Evolutionary conservation across 2,888 invertebrate species (phyloP).

Genomic region (Gibbula magus): DNA sequence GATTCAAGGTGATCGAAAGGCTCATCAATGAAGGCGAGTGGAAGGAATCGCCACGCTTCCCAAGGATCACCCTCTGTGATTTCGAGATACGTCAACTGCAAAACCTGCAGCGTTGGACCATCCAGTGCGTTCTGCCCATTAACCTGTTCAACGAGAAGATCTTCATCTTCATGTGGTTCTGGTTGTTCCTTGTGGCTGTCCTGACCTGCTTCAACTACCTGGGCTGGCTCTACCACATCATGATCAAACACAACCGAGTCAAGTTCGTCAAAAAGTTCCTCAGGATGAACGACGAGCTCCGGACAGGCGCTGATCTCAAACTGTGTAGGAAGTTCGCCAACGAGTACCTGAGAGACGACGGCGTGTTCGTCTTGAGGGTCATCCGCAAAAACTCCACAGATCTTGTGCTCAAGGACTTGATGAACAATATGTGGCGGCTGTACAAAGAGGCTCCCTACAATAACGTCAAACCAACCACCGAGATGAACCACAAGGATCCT

Average conservation of each 20-base stretch:
- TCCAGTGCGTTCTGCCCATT: conserved; percentile 64
- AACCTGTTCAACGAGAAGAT: conserved; percentile 67
- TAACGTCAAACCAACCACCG: background rate
- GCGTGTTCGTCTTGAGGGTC: conserved; percentile 62
- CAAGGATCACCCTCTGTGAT: conserved; percentile 59
- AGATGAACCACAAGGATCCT: conserved; percentile 8
- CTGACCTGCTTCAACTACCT: conserved; percentile 55
- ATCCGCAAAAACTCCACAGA: conserved; percentile 65
- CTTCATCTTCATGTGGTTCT: conserved; percentile 66
- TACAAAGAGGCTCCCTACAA: conserved; percentile 45
- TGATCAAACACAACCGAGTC: conserved; percentile 53
- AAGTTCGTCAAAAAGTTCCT: conserved; percentile 65
- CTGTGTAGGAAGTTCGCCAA: conserved; percentile 61
- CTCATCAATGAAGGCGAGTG: conserved; percentile 49
- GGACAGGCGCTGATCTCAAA: conserved; percentile 57
- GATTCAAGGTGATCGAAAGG: conserved; percentile 63
- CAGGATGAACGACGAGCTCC: conserved; percentile 58
- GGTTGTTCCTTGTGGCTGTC: conserved; percentile 60
- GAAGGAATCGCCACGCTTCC: conserved; percentile 59
- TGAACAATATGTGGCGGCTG: conserved; percentile 59
- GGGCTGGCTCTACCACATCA: conserved; percentile 57
- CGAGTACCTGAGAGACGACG: conserved; percentile 65
- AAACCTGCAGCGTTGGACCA: conserved; percentile 59
- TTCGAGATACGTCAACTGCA: conserved; percentile 61
- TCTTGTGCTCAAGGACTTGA: conserved; percentile 61